phyloP scores from a whole-genome alignment of 2,113 vertebrate species.

The Mus spicilegus region DNA sequence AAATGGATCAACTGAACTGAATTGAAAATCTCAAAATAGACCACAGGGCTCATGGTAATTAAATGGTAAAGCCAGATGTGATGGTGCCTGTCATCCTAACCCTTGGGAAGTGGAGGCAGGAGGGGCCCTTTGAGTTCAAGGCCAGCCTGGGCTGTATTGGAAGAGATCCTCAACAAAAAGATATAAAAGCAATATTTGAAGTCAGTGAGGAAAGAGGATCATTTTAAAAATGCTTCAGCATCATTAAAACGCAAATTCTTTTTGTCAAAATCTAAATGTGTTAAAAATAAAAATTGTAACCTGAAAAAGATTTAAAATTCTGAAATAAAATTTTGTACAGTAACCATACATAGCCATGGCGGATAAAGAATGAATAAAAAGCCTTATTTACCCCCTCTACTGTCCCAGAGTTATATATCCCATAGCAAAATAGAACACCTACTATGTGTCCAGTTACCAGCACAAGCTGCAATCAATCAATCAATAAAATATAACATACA shows the following conservation, averaged over 20 bases:
- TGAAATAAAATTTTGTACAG: not conserved
- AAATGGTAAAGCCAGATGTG: not conserved
- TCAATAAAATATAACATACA: not conserved
- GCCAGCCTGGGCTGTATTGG: not conserved
- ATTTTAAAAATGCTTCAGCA: not conserved
- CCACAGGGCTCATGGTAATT: not conserved
- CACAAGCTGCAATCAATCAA: not conserved
- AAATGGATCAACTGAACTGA: not conserved
- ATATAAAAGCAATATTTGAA: constrained; percentile 7
- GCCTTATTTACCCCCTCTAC: not conserved
- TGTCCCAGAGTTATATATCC: not conserved
- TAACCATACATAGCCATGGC: not conserved
- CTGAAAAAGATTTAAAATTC: constrained; percentile 3
- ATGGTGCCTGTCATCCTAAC: not conserved
- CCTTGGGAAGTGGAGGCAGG: too few relatives aligned
- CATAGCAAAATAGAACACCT: not conserved
- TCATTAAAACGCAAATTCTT: not conserved
- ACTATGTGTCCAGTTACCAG: not conserved
- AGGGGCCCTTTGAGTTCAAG: not conserved
- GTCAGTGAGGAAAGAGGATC: not conserved
- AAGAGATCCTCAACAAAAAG: not conserved
- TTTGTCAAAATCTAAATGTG: not conserved
- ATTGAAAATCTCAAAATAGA: constrained; percentile 12
- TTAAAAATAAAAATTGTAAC: constrained; percentile 29
- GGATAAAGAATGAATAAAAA: not conserved